Conservation (phyloP, 1,140 invertebrate species). For the Calycopis cecrops region DNA sequence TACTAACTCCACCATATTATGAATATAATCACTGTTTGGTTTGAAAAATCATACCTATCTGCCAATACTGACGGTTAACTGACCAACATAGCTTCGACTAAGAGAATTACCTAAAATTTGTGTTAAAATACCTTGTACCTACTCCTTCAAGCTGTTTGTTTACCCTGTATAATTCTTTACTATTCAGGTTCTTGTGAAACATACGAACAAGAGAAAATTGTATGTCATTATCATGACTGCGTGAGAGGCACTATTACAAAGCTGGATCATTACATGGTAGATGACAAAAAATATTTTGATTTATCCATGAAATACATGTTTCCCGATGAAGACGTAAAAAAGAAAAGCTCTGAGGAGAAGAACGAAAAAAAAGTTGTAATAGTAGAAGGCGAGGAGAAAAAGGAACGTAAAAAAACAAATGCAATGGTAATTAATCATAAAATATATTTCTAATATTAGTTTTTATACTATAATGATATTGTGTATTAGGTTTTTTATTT, state of each 20-base stretch:
- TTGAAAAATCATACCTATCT: no score
- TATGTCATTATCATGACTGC: slow-evolving; percentile 77
- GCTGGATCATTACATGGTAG: slow-evolving; percentile 57
- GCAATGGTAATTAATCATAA: slow-evolving; percentile 69
- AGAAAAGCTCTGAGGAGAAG: slow-evolving; percentile 13
- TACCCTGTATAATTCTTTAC: background rate
- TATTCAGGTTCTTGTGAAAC: slow-evolving; percentile 80
- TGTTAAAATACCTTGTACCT: no score
- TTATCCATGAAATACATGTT: slow-evolving; percentile 59
- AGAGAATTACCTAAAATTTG: no score
- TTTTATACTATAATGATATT: slow-evolving; percentile 12
- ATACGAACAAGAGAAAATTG: slow-evolving; percentile 78
- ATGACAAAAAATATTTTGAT: slow-evolving; percentile 65
- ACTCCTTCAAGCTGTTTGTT: no score
- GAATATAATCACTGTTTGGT: no score
- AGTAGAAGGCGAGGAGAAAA: slow-evolving; percentile 19
- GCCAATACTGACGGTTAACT: no score
- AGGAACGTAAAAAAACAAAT: slow-evolving; percentile 44
- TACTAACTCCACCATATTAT: no score
- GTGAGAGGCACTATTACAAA: slow-evolving; percentile 63
- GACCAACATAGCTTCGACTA: no score
- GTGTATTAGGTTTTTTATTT: background rate
- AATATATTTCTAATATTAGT: slow-evolving; percentile 58
- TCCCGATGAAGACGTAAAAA: slow-evolving; percentile 33
- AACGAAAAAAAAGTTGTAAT: slow-evolving; percentile 10